These are phyloP conservation scores for Lanius collurio DNA, from an alignment of 2,113 vertebrate species.

Conservation along the genomic window DNA sequence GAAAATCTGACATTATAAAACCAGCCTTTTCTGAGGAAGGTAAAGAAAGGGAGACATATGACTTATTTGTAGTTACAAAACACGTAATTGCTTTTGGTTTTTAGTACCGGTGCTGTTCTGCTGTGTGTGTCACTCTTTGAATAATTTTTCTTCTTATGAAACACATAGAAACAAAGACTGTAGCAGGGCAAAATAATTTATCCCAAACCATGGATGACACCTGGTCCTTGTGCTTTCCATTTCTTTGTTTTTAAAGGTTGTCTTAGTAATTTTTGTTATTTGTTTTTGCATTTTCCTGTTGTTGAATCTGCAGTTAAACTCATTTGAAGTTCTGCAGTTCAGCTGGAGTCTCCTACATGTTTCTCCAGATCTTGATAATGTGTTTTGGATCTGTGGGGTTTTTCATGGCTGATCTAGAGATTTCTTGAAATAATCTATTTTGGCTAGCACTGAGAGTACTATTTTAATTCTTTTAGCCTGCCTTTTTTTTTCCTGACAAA, in stretches of 20 bases:
- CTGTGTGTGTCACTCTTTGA: background rate
- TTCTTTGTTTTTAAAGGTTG: conserved; percentile 17
- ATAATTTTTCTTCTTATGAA: background rate
- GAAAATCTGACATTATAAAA: conserved; percentile 8
- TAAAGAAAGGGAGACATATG: background rate
- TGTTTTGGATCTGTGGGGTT: background rate
- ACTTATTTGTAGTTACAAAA: background rate
- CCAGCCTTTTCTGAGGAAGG: background rate
- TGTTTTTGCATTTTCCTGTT: conserved; percentile 16
- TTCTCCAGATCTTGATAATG: background rate
- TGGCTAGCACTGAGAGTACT: background rate
- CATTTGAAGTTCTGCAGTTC: background rate
- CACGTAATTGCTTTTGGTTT: background rate
- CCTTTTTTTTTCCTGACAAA: background rate
- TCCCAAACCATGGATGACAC: background rate
- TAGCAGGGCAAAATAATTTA: background rate
- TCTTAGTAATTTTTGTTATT: background rate
- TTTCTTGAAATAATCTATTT: conserved; percentile 12
- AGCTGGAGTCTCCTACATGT: background rate
- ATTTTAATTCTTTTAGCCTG: background rate
- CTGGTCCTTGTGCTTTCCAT: background rate
- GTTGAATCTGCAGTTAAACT: background rate
- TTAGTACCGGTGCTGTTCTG: background rate
- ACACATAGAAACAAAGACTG: background rate
- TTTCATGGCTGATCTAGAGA: background rate